phyloP scores from a whole-genome alignment of 1,140 invertebrate species.

The Steinernema feltiae region DNA sequence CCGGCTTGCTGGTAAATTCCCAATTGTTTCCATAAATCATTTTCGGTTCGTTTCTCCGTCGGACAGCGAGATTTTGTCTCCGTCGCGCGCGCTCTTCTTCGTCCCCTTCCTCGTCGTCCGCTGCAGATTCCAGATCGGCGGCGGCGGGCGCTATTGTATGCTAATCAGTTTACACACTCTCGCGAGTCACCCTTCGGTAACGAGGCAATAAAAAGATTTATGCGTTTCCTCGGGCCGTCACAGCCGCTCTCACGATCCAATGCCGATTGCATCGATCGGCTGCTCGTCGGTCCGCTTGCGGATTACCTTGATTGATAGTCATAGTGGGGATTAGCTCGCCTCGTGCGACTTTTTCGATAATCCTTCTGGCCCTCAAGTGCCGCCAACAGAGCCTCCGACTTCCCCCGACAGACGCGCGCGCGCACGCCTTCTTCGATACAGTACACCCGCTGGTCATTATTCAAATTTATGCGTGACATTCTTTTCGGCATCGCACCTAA shows the following conservation, averaged over 20 bases:
- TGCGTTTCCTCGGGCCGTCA: neutral
- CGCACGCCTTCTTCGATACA: no score
- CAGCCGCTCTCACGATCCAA: neutral
- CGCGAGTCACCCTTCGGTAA: neutral
- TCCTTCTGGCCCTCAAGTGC: neutral
- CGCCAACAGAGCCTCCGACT: neutral
- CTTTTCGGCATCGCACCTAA: neutral
- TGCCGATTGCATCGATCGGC: slow-evolving; percentile 8
- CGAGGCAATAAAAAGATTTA: slow-evolving; percentile 15
- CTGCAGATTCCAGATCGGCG: no score
- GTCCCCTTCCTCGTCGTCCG: neutral
- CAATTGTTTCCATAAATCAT: slow-evolving; percentile 15
- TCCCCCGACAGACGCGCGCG: neutral
- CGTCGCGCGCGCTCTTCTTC: neutral
- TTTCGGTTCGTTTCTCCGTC: slow-evolving; percentile 9
- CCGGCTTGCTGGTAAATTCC: slow-evolving; percentile 13
- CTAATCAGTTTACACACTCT: slow-evolving; percentile 5
- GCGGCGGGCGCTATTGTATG: slow-evolving; percentile 6
- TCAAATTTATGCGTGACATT: slow-evolving; percentile 7
- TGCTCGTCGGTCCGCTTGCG: neutral
- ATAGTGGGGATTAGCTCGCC: slow-evolving; percentile 6
- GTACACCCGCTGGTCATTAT: neutral
- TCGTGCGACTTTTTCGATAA: slow-evolving; percentile 2
- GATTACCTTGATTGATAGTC: slow-evolving; percentile 11
- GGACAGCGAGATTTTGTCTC: neutral